phyloP scores from a whole-genome alignment of 2,888 invertebrate genomes.

The Morpho achilles region DNA sequence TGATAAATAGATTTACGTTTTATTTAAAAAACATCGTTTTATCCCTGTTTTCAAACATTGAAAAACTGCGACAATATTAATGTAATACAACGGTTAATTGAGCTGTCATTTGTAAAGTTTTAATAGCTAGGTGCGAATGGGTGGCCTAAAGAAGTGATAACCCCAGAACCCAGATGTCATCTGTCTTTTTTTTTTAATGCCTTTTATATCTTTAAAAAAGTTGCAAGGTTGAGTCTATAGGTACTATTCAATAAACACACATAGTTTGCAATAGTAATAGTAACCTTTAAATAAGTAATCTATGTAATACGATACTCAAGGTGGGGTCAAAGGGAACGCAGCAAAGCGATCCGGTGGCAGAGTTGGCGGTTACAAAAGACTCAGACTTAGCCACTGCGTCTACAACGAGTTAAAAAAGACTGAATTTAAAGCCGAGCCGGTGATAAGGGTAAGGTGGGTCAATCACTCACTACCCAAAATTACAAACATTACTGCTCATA shows the following conservation, averaged over 20 bases:
- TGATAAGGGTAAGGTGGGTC: constrained; percentile 28
- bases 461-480: constrained; percentile 23
- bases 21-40: too few species aligned
- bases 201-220: too few species aligned
- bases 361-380: constrained; percentile 32
- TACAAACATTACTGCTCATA: constrained; percentile 15
- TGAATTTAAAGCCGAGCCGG: constrained; percentile 19
- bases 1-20: too few species aligned
- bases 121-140: too few species aligned
- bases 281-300: constrained; percentile 13
- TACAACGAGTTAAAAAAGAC: constrained; percentile 21
- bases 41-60: too few species aligned
- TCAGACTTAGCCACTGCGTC: constrained; percentile 25
- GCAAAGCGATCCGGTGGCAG: constrained; percentile 32
- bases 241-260: neutral
- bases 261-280: neutral
- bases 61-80: too few species aligned
- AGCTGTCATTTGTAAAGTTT: too few species aligned
- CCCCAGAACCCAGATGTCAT: too few species aligned
- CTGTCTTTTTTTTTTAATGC: too few species aligned
- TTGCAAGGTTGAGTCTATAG: too few species aligned
- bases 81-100: too few species aligned
- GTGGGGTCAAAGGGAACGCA: constrained; percentile 33
- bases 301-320: constrained; percentile 28
- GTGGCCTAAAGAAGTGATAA: too few species aligned